Evolutionary conservation across 2,888 invertebrate genomes (phyloP), one percentile per base, ranked within the genome.

Genomic region (Urechis unicinctus): DNA sequence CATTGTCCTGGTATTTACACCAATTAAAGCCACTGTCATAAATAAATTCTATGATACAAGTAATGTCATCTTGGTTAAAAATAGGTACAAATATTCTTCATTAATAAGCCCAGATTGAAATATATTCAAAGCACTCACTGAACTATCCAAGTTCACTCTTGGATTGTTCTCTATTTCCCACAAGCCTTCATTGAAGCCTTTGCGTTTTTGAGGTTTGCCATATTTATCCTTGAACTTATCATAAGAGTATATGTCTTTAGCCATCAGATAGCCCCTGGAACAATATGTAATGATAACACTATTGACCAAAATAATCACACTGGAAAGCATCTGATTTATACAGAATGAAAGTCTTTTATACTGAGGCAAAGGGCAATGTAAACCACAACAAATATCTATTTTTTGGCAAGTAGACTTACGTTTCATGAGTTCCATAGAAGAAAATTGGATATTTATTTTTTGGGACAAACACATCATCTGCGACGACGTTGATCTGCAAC

Each of bases 351-450:
- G n/a, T n/a, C n/a, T n/a, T n/a, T n/a, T n/a, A n/a, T n/a, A n/a
- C n/a, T n/a, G n/a, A n/a, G n/a, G n/a, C n/a, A n/a, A n/a, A n/a
- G n/a, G n/a, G n/a, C n/a, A n/a, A n/a, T n/a, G n/a, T n/a, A n/a
- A n/a, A n/a, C n/a, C n/a, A n/a, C n/a, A n/a, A n/a, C n/a, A n/a
- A n/a, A n/a, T n/a, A n/a, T n/a, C n/a, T n/a, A n/a, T n/a, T n/a
- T n/a, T n/a, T n/a, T n/a, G n/a, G n/a, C n/a, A n/a, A n/a, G 84
- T 6, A 24, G 31, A 9, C 88, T 86, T 82, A 90, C 89, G 88
- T 90, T 83, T 95, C 94, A 64, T 89, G 88, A 0, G 94, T 95
- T 0, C 94, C 95, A 80, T 91, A 95, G 81, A 95, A 95, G 74
- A 88, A 88, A 49, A 95, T 91, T 1, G 77, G 74, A 65, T 68